phyloP scores from a whole-genome alignment of 2,113 vertebrate genomes.

The Turdus rufiventris region DNA sequence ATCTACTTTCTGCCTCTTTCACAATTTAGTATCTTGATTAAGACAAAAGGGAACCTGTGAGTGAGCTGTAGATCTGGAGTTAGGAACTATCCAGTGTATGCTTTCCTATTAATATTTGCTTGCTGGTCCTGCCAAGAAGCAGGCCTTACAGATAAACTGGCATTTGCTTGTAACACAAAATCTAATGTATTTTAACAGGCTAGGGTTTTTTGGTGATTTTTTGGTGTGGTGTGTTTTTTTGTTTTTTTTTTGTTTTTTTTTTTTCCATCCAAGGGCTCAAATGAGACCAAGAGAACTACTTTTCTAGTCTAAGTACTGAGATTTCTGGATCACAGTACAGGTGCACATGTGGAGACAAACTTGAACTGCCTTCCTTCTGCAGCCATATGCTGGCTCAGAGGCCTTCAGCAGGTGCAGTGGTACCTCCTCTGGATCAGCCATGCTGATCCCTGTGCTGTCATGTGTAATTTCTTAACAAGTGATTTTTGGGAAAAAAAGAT shows the following conservation, averaged over 20 bases:
- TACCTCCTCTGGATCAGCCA: neutral
- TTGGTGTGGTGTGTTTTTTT: too few species aligned
- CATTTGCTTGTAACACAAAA: neutral
- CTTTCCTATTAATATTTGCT: neutral
- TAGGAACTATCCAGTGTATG: neutral
- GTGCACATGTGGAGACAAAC: accelerated
- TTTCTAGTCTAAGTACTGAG: neutral
- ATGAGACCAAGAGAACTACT: neutral
- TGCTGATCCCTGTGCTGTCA: neutral
- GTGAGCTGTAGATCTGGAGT: neutral
- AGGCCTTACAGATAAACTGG: neutral
- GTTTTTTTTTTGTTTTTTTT: neutral
- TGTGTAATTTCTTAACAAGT: neutral
- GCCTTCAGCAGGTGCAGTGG: neutral
- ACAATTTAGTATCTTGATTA: neutral
- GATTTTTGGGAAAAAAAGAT: neutral
- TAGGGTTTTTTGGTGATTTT: neutral
- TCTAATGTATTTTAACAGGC: neutral
- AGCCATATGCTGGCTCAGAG: neutral
- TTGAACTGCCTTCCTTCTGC: neutral
- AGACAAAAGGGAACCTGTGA: neutral
- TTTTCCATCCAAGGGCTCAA: neutral
- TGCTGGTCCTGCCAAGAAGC: neutral
- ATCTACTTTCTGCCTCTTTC: neutral
- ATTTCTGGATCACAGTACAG: neutral